Base-by-base conservation (phyloP, 2,888 invertebrate genomes). In the Sesia bembeciformis region DNA sequence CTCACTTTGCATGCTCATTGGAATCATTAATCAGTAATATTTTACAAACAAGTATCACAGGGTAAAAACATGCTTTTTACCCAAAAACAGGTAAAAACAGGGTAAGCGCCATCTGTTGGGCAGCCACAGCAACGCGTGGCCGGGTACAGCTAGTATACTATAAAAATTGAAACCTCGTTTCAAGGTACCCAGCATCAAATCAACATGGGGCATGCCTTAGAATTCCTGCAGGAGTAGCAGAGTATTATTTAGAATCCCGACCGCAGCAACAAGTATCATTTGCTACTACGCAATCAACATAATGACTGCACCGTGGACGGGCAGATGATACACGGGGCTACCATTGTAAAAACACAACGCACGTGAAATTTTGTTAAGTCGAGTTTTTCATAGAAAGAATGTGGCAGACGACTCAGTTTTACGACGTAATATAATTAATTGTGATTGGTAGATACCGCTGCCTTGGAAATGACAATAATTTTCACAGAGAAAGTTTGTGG, bases 261-360 rank as follows among this genome's bases (percentile, higher is more conserved):
- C 40, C 43, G n/a, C 53, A 50, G 51, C 38, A 46, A 46, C 46
- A 54, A 53, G 56, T 57, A 57, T 57, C 56, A 58, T 59, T 57
- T 58, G 60, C 62, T 60, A 61, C 62, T 58, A 57, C 58, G 61
- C 62, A 62, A 63, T 63, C 62, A 63, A 54, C 62, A 56, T 63
- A 63, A 63, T 61, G 55, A 53, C 57, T 52, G 60, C 57, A 57
- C 58, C 41, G 54, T 56, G 54, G 54, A 53, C 40, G 58, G 56
- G 57, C 56, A 58, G 52, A 58, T 49, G 55, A 55, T 46, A 46
- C 46, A 46, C 38, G 6, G 54, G 39, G 52, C 6, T 56, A 58
- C 58, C 42, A 55, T 5, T 23, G 53, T 41, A 39, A 39, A 40
- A 39, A 4, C n/a, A 38, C 40, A 50, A 5, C 43, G 43, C 7